Base-by-base conservation (phyloP, 2,797 vertebrate species). In the Mormyrops attenuatus region DNA sequence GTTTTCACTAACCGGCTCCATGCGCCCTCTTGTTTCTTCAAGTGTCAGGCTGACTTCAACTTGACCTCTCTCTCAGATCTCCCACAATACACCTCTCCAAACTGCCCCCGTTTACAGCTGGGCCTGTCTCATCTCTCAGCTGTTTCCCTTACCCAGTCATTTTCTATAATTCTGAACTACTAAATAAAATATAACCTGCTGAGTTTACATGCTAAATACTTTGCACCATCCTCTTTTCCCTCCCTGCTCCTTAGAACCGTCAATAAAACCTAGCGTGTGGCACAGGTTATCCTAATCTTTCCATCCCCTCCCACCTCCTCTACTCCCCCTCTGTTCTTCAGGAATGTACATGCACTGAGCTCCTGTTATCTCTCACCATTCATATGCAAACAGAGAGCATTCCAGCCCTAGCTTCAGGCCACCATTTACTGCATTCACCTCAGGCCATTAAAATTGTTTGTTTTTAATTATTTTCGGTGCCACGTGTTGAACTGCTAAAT, bases 351-450 rank as follows among this genome's bases (percentile, higher is more conserved):
- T 3, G n/a, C n/a, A 49, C 47, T 50, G 20, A 85, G 80, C 80
- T 50, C 92, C 94, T 94, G 95, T 94, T 96, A 96, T 96, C 95
- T 94, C 92, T 90, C 92, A 90, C 92, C 91, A 94, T 96, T 94
- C 95, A 96, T 96, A 96, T 95, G 94, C 94, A 95, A 85, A 90
- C 91, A 53, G 88, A 92, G 93, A 94, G 95, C 94, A 94, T 94
- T 92, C 91, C 84, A 87, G 89, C 84, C n/a, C 89, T 63, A 91
- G 91, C 92, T 52, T 90, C 92, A 93, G 94, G 94, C 41, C 88
- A 57, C 89, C 87, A 90, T 34, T 90, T 38, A 63, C 52, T 26
- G 11, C 82, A 85, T 60, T 82, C 49, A 55, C 53, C 85, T 87
- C 53, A 57, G 57, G 50, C 55, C 88, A 89, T 60, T 60, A 89